These are phyloP conservation scores for Melipona bicolor DNA, from an alignment of 2,888 invertebrate genomes.

Conservation along the genomic window DNA sequence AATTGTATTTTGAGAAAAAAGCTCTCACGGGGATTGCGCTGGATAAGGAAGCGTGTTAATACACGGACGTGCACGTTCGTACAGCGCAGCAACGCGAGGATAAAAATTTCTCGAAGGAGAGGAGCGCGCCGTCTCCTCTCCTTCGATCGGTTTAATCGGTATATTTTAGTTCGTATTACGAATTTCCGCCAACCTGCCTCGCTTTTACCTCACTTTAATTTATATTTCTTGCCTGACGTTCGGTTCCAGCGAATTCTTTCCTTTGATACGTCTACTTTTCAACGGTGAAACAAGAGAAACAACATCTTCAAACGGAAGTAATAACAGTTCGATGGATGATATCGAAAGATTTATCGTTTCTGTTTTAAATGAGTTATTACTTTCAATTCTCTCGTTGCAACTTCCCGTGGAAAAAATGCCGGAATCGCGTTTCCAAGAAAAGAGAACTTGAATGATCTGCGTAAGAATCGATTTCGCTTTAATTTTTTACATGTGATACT, in stretches of 20 bases:
- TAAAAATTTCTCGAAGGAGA: neutral
- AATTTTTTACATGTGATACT: neutral
- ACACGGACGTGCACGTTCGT: slow-evolving; percentile 13
- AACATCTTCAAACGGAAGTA: neutral
- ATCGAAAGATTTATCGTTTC: neutral
- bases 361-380: neutral
- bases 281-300: neutral
- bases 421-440: no score
- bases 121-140: no score
- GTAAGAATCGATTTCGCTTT: no score
- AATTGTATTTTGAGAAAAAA: slow-evolving; percentile 39
- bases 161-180: neutral
- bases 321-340: neutral
- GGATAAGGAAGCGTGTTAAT: slow-evolving; percentile 36
- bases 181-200: neutral
- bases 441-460: no score
- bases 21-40: slow-evolving; percentile 29
- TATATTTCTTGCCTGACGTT: neutral
- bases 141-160: neutral
- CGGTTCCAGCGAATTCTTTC: neutral
- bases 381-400: neutral
- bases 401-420: neutral
- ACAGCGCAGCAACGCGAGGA: neutral
- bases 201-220: neutral
- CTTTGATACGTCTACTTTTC: neutral